Evolutionary conservation across 2,888 invertebrate genomes (phyloP).

Genomic region (Caenorhabditis macrosperma): DNA sequence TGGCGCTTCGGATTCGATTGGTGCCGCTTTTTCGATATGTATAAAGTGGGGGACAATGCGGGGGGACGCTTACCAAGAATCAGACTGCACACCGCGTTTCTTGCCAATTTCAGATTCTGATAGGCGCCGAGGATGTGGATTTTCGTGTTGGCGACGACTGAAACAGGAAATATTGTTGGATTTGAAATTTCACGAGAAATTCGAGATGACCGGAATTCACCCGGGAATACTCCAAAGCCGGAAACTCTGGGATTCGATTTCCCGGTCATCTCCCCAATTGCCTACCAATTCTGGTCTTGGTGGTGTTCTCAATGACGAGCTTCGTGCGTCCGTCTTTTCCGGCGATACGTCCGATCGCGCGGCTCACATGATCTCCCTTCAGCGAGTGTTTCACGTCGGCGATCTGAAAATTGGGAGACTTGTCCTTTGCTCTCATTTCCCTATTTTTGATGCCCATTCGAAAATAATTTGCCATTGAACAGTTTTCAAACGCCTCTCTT

Average conservation of each 20-base stretch:
- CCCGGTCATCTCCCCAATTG: not conserved
- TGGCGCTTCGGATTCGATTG: not conserved
- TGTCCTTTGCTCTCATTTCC: no score
- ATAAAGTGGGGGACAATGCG: no score
- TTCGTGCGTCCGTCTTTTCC: slow-evolving; percentile 91
- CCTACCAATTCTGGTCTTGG: slow-evolving; percentile 90
- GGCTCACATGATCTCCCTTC: slow-evolving; percentile 77
- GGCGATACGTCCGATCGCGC: slow-evolving; percentile 97
- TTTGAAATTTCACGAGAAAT: not conserved
- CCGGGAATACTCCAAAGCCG: no score
- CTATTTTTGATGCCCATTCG: no score
- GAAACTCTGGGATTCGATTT: no score
- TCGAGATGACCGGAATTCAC: no score
- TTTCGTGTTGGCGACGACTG: slow-evolving; percentile 93
- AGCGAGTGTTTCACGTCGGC: slow-evolving; percentile 71
- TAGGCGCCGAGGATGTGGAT: slow-evolving; percentile 97
- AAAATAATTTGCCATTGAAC: no score
- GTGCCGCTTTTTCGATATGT: not conserved
- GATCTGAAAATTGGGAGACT: slow-evolving; percentile 47
- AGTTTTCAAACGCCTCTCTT: no score
- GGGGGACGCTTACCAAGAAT: slow-evolving; percentile 86
- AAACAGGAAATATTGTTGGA: slow-evolving; percentile 5
- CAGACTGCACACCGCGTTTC: slow-evolving; percentile 94
- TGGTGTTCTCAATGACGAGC: slow-evolving; percentile 98
- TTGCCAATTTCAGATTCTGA: slow-evolving; percentile 94